A percentile compares a stretch with the other conserved stretches of the same genome.
phyloP scores from a whole-genome alignment of 2,888 invertebrate genomes.

The Agapostemon virescens region DNA sequence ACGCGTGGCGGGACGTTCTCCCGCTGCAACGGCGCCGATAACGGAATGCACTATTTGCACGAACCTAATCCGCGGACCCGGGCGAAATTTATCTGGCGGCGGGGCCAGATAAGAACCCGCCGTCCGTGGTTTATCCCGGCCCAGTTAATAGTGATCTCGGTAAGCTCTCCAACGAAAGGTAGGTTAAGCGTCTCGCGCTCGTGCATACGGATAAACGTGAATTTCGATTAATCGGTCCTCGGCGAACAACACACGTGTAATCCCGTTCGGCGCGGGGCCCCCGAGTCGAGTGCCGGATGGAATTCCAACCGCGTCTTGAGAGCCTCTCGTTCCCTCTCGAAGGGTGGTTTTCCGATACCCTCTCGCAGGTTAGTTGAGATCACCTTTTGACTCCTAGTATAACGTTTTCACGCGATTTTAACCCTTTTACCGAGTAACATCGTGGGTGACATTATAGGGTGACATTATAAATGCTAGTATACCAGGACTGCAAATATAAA shows the following conservation, averaged over 20 bases:
- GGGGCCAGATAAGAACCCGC: conserved; percentile 65
- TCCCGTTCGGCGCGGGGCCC: conserved; percentile 20
- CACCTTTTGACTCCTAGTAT: background rate
- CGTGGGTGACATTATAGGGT: too few relatives aligned
- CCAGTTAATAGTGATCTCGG: conserved; percentile 68
- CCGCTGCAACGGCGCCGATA: conserved; percentile 64
- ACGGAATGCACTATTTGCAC: conserved; percentile 70
- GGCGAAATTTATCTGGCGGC: conserved; percentile 66
- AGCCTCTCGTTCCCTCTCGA: background rate
- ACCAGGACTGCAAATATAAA: too few relatives aligned
- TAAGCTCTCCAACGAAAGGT: conserved; percentile 70
- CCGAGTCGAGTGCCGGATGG: background rate
- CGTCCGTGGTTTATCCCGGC: conserved; percentile 63
- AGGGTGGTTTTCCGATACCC: background rate
- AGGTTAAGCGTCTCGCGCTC: conserved; percentile 54
- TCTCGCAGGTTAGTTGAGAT: background rate
- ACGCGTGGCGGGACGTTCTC: conserved; percentile 46
- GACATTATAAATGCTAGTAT: too few relatives aligned
- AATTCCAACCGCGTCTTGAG: conserved; percentile 1
- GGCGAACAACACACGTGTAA: conserved; percentile 47
- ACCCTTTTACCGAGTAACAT: background rate
- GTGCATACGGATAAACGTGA: conserved; percentile 61
- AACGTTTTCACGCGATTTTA: background rate
- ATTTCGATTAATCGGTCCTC: conserved; percentile 63
- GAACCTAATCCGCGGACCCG: conserved; percentile 67